Percentiles rank a stretch among this genome's conserved stretches.
phyloP scores from a whole-genome alignment of 92 coral and sea anemone species.

The Micromussa lordhowensis region DNA sequence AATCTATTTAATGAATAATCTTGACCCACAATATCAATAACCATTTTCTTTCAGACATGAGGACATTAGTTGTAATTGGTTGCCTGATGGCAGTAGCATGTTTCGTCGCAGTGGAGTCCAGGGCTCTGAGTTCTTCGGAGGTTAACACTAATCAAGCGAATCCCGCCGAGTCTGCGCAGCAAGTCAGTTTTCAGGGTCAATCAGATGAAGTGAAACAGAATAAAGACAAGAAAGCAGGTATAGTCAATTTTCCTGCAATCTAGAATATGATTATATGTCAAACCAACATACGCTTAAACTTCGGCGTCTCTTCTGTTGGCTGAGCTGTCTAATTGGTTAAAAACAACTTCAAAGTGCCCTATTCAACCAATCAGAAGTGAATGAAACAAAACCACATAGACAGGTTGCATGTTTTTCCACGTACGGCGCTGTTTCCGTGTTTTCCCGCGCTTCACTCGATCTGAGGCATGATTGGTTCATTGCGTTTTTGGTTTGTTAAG shows the following conservation, averaged over 20 bases:
- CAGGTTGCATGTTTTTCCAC: neutral
- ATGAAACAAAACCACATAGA: neutral
- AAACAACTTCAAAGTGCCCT: too few species aligned
- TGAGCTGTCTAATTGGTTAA: too few species aligned
- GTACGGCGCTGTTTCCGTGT: neutral
- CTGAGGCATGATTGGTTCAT: neutral
- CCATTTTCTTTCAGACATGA: neutral
- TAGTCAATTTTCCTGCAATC: neutral
- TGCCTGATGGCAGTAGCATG: constrained; percentile 30
- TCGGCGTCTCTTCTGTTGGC: too few species aligned
- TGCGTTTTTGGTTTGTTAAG: neutral
- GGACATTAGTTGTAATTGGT: neutral
- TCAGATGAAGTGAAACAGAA: constrained; percentile 32
- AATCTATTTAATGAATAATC: too few species aligned
- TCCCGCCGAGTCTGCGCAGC: constrained; percentile 24
- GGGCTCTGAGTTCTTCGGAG: constrained; percentile 21
- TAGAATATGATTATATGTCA: too few species aligned
- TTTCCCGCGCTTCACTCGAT: neutral
- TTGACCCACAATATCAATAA: neutral
- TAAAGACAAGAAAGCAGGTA: constrained; percentile 25
- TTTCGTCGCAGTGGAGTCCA: constrained; percentile 25
- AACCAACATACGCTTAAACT: too few species aligned
- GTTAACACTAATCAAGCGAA: neutral
- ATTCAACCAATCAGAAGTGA: neutral
- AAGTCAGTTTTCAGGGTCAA: constrained; percentile 16